These are phyloP conservation scores for Mamestra brassicae DNA, from an alignment of 2,888 invertebrate species.

Conservation along the genomic window DNA sequence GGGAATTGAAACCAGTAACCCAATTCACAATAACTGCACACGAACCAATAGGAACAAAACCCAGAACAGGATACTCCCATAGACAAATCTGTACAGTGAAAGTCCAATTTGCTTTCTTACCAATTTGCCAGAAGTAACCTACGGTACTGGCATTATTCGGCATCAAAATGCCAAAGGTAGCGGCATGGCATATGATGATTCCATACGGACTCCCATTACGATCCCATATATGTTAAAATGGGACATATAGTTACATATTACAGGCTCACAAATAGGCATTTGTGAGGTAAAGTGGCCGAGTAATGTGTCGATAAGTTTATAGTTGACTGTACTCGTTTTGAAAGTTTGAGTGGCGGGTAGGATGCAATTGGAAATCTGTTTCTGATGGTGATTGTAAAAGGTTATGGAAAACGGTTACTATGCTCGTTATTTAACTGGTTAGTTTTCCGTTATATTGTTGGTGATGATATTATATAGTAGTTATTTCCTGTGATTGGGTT, in stretches of 20 bases:
- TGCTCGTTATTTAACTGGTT: slow-evolving; percentile 24
- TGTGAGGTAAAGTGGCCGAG: slow-evolving; percentile 44
- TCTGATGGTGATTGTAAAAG: slow-evolving; percentile 42
- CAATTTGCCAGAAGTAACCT: slow-evolving; percentile 73
- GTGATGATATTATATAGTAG: slow-evolving; percentile 9
- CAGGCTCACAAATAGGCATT: slow-evolving; percentile 46
- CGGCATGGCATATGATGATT: slow-evolving; percentile 67
- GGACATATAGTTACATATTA: slow-evolving; percentile 63
- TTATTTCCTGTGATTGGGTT: neutral
- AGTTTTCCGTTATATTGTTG: slow-evolving; percentile 16
- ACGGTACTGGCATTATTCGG: slow-evolving; percentile 54
- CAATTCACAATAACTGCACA: slow-evolving; percentile 3
- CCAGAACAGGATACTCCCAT: slow-evolving; percentile 20
- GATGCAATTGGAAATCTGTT: slow-evolving; percentile 28
- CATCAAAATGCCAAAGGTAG: slow-evolving; percentile 71
- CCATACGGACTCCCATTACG: slow-evolving; percentile 66
- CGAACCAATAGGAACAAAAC: slow-evolving; percentile 4
- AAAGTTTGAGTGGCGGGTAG: slow-evolving; percentile 45
- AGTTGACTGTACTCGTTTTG: slow-evolving; percentile 47
- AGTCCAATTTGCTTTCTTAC: slow-evolving; percentile 71
- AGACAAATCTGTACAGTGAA: slow-evolving; percentile 67
- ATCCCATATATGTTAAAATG: slow-evolving; percentile 67
- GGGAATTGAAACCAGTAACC: neutral
- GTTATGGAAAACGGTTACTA: slow-evolving; percentile 33
- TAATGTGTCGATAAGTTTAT: slow-evolving; percentile 57